Evolutionary conservation across 2,888 invertebrate genomes (phyloP).

Genomic region (Willowsia nigromaculata): DNA sequence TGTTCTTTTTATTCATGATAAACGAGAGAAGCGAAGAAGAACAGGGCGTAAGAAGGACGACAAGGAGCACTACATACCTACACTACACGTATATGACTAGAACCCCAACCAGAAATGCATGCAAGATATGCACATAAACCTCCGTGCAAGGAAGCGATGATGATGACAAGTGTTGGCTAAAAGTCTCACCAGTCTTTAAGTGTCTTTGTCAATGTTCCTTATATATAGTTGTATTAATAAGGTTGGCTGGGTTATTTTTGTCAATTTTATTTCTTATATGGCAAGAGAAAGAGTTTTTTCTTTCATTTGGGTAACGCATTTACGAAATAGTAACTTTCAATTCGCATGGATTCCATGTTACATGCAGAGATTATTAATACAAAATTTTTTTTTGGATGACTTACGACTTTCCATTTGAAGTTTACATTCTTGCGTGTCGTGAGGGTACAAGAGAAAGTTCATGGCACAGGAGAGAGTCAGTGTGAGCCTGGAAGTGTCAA

Average conservation of each 20-base stretch:
- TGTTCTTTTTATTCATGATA: background rate
- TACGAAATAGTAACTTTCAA: too few relatives aligned
- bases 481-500: slow-evolving; percentile 86
- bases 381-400: slow-evolving; percentile 80
- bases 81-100: too few relatives aligned
- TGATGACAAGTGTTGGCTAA: slow-evolving; percentile 64
- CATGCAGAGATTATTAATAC: too few relatives aligned
- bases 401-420: slow-evolving; percentile 96
- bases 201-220: slow-evolving; percentile 17
- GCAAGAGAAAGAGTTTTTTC: too few relatives aligned
- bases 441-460: slow-evolving; percentile 96
- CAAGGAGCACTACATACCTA: too few relatives aligned
- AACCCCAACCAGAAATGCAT: background rate
- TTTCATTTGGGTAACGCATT: too few relatives aligned
- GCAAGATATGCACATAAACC: background rate
- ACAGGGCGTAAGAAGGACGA: background rate
- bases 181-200: slow-evolving; percentile 58
- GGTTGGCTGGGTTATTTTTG: too few relatives aligned
- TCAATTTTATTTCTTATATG: too few relatives aligned
- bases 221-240: background rate
- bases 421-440: slow-evolving; percentile 96
- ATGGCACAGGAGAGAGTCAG: slow-evolving; percentile 94
- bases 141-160: background rate
- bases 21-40: background rate
- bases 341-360: too few relatives aligned